A percentile compares a stretch with the other conserved stretches of the same genome.
phyloP scores from a whole-genome alignment of 2,888 invertebrate species.

The Rotaria sp. region DNA sequence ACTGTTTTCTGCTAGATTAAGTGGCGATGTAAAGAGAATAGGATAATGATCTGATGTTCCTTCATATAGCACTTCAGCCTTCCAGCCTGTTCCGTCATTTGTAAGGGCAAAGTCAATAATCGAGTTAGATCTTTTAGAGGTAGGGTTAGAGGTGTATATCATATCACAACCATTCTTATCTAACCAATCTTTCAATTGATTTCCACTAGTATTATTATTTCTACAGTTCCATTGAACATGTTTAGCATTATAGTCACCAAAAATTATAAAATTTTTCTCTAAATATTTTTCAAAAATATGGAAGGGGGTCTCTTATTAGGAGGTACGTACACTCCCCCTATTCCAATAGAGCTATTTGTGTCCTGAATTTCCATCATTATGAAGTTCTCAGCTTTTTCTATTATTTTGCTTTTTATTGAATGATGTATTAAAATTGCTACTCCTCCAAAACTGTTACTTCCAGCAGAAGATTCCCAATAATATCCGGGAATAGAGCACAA shows the following conservation, averaged over 20 bases:
- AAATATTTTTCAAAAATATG: background rate
- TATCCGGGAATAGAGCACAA: background rate
- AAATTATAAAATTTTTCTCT: background rate
- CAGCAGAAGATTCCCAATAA: background rate
- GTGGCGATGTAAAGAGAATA: background rate
- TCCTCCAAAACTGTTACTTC: background rate
- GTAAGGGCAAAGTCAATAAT: background rate
- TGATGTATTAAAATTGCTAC: background rate
- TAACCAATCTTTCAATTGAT: background rate
- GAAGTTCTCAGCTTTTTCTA: background rate
- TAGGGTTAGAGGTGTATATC: no score
- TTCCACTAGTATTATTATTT: background rate
- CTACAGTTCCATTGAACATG: background rate
- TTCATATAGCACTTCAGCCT: background rate
- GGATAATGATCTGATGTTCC: background rate
- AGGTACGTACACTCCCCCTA: background rate
- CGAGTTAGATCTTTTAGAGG: no score
- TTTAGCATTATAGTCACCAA: background rate
- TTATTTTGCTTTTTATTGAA: background rate
- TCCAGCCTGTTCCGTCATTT: background rate
- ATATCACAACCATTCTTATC: background rate
- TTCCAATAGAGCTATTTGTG: background rate
- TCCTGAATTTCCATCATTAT: background rate
- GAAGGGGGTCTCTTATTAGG: background rate
- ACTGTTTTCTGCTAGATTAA: background rate